phyloP scores from a whole-genome alignment of 2,888 invertebrate species.

The Ormyrus pomaceus region DNA sequence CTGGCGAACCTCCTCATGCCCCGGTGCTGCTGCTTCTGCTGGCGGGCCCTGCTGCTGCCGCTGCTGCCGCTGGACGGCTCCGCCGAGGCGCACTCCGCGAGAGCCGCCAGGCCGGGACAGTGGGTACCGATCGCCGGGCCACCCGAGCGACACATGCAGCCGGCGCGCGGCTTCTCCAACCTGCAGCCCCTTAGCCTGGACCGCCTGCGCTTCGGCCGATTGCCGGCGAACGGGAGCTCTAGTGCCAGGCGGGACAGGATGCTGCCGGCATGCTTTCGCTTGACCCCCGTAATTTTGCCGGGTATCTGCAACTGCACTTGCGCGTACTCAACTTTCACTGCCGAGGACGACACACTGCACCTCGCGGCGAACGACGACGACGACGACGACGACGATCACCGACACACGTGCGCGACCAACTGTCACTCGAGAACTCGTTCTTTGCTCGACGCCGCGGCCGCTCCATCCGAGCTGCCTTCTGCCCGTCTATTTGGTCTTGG shows the following conservation, averaged over 20 bases:
- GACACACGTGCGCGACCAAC: neutral
- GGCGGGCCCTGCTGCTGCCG: slow-evolving; percentile 16
- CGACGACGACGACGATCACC: neutral
- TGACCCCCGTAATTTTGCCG: too few species aligned
- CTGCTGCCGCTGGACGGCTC: slow-evolving; percentile 2
- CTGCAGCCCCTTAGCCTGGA: neutral
- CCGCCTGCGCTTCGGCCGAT: neutral
- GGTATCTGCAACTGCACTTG: too few species aligned
- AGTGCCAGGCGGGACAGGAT: too few species aligned
- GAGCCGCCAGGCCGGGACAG: slow-evolving; percentile 50
- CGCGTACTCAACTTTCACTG: neutral
- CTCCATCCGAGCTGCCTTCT: neutral
- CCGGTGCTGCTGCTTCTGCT: slow-evolving; percentile 60
- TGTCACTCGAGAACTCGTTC: neutral
- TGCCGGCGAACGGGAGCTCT: too few species aligned
- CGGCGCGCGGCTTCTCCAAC: slow-evolving; percentile 18
- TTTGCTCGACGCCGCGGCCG: slow-evolving; percentile 15
- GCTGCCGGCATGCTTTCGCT: too few species aligned
- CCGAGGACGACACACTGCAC: neutral
- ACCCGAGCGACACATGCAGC: slow-evolving; percentile 46
- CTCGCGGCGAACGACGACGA: too few species aligned
- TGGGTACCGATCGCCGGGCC: slow-evolving; percentile 26
- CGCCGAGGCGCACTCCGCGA: slow-evolving; percentile 44
- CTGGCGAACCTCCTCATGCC: slow-evolving; percentile 74
- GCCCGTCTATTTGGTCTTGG: slow-evolving; percentile 10